Evolutionary conservation across 2,113 vertebrate genomes (phyloP).

Genomic region (Callipepla californica): DNA sequence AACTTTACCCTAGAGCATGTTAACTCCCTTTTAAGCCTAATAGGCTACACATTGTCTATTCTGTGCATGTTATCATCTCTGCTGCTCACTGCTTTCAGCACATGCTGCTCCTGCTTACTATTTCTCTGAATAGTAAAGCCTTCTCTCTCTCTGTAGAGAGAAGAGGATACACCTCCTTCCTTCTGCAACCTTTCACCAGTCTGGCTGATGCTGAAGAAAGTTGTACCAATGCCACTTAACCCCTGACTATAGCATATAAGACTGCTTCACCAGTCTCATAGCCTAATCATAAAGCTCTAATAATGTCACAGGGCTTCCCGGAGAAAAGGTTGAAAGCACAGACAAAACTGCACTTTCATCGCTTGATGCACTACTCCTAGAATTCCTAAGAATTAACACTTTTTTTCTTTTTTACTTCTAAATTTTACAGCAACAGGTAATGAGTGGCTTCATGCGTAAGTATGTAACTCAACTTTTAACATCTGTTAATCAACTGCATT

Average conservation of each 20-base stretch:
- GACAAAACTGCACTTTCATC: neutral
- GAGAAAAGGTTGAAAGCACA: neutral
- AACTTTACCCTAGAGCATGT: conserved; percentile 15
- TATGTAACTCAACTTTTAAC: neutral
- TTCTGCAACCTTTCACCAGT: neutral
- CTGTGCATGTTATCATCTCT: neutral
- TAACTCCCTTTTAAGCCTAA: conserved; percentile 41
- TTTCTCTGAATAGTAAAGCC: neutral
- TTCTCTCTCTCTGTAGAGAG: neutral
- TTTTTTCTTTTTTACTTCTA: neutral
- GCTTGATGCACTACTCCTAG: neutral
- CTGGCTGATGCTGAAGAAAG: neutral
- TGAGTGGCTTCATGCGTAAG: neutral
- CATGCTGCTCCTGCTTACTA: neutral
- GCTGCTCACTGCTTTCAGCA: neutral
- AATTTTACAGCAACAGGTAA: neutral
- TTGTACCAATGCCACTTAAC: neutral
- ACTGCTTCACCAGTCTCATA: neutral
- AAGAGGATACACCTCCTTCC: neutral
- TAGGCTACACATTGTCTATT: neutral
- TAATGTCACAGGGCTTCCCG: neutral
- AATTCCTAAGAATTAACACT: neutral
- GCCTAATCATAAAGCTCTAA: neutral
- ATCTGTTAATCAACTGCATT: neutral
- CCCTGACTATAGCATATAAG: neutral